A percentile compares a stretch with the other conserved stretches of the same genome.
Evolutionary conservation across 2,113 vertebrate genomes (phyloP).

Genomic region (Promerops cafer): DNA sequence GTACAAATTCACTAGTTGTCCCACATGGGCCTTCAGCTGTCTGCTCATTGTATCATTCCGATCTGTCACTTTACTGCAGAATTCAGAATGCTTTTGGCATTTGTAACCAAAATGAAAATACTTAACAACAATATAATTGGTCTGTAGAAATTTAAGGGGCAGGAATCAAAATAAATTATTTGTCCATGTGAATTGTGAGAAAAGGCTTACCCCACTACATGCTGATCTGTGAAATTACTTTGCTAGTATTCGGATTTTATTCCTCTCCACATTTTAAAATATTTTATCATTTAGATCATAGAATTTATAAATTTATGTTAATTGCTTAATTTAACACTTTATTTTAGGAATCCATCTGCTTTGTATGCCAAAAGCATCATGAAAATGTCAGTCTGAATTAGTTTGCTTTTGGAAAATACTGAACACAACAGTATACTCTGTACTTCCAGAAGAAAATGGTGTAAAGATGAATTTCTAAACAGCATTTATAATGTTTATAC

Average conservation of each 20-base stretch:
- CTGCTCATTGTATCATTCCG: neutral
- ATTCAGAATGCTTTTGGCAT: neutral
- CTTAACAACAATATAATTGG: neutral
- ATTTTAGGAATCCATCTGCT: neutral
- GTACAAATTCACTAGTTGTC: neutral
- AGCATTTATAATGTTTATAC: neutral
- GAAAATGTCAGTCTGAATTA: neutral
- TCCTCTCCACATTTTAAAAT: neutral
- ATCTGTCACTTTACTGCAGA: neutral
- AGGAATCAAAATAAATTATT: neutral
- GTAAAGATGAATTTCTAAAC: neutral
- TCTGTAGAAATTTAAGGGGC: neutral
- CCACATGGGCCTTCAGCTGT: neutral
- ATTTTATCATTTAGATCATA: neutral
- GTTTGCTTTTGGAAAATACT: neutral
- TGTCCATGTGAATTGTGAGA: neutral
- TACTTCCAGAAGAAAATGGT: neutral
- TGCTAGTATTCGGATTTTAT: neutral
- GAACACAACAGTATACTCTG: neutral
- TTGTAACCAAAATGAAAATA: neutral
- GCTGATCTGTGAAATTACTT: neutral
- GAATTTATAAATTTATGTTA: neutral
- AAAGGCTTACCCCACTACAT: neutral
- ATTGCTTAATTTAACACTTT: neutral
- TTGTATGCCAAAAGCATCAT: neutral